phyloP scores from a whole-genome alignment of 2,113 vertebrate genomes.

The Nothoprocta perdicaria region DNA sequence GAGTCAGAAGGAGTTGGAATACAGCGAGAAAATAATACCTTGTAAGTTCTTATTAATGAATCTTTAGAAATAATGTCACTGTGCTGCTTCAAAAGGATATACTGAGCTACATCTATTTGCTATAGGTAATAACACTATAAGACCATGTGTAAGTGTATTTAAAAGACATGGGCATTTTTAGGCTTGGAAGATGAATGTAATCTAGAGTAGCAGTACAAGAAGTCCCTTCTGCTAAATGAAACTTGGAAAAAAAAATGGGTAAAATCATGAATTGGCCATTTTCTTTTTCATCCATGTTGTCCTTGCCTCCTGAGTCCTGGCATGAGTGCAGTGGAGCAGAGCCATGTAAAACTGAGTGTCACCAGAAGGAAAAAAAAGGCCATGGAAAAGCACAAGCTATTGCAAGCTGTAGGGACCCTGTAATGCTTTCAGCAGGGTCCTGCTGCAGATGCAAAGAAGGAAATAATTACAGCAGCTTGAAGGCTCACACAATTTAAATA shows the following conservation, averaged over 20 bases:
- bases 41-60: background rate
- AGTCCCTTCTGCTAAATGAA: background rate
- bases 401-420: background rate
- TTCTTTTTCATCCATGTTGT: background rate
- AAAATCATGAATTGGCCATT: background rate
- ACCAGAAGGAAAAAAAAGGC: background rate
- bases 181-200: background rate
- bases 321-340: background rate
- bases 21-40: background rate
- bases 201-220: background rate
- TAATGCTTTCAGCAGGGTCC: background rate
- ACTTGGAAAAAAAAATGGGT: background rate
- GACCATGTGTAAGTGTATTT: background rate
- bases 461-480: conserved; percentile 24
- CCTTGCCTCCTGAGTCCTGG: background rate
- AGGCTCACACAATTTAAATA: conserved; percentile 11
- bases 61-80: background rate
- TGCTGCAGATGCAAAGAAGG: conserved; percentile 26
- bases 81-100: background rate
- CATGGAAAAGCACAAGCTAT: background rate
- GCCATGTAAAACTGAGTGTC: background rate
- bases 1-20: background rate
- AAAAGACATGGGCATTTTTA: background rate
- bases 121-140: background rate
- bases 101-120: background rate